Evolutionary conservation across 2,113 vertebrate genomes (phyloP).

Genomic region (Petaurus breviceps): DNA sequence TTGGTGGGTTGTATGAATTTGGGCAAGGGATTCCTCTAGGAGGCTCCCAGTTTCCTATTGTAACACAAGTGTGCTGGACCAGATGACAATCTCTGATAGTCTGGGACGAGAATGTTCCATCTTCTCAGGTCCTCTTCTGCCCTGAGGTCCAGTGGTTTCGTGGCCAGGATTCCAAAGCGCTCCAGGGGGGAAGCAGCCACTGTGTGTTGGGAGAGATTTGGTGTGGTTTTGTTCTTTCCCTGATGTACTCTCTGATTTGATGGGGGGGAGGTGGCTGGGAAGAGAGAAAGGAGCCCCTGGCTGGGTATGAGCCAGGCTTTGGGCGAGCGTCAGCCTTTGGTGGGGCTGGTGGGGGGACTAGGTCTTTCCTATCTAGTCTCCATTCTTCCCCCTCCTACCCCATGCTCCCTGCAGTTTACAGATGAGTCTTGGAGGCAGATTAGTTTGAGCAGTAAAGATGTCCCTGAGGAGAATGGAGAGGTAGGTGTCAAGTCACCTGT

Average conservation of each 20-base stretch:
- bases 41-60: background rate
- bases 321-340: too few relatives aligned
- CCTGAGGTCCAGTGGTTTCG: background rate
- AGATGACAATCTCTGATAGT: background rate
- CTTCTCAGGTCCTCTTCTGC: background rate
- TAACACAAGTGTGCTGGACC: background rate
- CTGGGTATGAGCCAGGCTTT: too few relatives aligned
- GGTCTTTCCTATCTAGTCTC: too few relatives aligned
- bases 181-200: too few relatives aligned
- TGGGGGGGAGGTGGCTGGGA: too few relatives aligned
- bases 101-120: background rate
- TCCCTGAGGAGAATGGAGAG: background rate
- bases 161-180: background rate
- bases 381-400: too few relatives aligned
- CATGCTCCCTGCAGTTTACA: too few relatives aligned
- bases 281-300: too few relatives aligned
- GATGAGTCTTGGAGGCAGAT: too few relatives aligned
- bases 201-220: background rate
- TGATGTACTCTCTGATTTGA: too few relatives aligned
- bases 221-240: background rate
- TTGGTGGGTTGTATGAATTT: background rate
- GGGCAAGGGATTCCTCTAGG: background rate
- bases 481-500: background rate
- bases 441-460: too few relatives aligned
- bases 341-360: too few relatives aligned